A percentile compares a stretch with the other conserved stretches of the same genome.
These are phyloP conservation scores for Agonopterix arenella DNA, from an alignment of 2,888 invertebrate genomes.

Conservation along the genomic window DNA sequence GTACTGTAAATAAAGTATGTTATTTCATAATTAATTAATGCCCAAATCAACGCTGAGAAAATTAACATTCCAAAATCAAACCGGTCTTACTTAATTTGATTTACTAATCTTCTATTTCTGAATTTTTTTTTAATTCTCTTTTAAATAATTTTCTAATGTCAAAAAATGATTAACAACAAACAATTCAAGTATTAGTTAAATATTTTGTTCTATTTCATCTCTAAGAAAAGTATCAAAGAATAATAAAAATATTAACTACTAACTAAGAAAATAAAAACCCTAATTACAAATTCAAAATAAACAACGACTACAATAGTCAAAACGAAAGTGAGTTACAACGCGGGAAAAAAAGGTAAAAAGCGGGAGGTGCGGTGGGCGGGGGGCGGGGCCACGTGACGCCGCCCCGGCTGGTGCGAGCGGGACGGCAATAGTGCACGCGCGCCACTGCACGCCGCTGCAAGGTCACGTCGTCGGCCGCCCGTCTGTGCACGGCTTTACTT, in stretches of 20 bases:
- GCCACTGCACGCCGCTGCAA: constrained; percentile 41
- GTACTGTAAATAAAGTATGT: too few relatives aligned
- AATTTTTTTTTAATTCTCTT: too few relatives aligned
- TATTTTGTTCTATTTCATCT: too few relatives aligned
- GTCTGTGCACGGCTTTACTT: constrained; percentile 11
- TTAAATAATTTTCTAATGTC: too few relatives aligned
- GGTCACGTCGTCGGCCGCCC: constrained; percentile 35
- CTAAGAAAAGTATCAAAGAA: too few relatives aligned
- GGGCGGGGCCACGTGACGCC: constrained; percentile 52
- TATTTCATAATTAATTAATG: too few relatives aligned
- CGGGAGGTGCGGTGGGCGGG: constrained; percentile 61
- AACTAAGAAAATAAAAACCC: constrained; percentile 2
- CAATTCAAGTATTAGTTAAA: too few relatives aligned
- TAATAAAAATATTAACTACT: neutral
- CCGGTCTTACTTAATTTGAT: too few relatives aligned
- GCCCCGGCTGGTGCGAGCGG: constrained; percentile 27
- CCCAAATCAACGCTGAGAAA: too few relatives aligned
- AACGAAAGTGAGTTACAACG: constrained; percentile 49
- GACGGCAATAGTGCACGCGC: constrained; percentile 24
- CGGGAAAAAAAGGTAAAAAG: constrained; percentile 55
- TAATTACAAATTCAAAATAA: constrained; percentile 12
- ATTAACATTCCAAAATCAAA: too few relatives aligned
- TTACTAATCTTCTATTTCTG: too few relatives aligned
- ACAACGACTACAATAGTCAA: constrained; percentile 26
- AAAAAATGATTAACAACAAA: too few relatives aligned